Conservation (phyloP, 2,888 invertebrate species). For the Cerastoderma edule region DNA sequence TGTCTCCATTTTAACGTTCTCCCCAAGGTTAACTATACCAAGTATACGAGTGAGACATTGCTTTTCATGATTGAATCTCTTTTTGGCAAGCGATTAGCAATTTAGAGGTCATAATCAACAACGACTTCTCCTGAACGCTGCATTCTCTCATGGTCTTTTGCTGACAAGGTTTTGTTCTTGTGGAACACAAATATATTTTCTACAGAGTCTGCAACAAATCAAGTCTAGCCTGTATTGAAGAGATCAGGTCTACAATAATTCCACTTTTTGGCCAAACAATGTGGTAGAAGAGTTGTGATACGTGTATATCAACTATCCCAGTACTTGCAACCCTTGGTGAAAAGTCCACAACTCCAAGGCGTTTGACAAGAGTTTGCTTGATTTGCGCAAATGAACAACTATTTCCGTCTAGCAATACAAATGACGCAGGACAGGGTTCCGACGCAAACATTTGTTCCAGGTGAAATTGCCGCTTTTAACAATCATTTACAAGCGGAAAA, state of each 20-base stretch:
- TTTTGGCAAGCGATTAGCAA: conserved; percentile 35
- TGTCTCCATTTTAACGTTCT: no score
- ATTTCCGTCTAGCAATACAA: background rate
- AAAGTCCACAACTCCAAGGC: background rate
- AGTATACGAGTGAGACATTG: no score
- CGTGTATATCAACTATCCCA: conserved; percentile 32
- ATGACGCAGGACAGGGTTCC: background rate
- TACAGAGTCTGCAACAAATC: background rate
- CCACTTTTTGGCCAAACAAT: conserved; percentile 26
- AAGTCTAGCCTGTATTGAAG: background rate
- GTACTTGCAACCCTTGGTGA: conserved; percentile 16
- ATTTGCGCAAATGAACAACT: background rate
- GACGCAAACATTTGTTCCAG: conserved; percentile 14
- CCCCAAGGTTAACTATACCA: no score
- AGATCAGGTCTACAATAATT: conserved; percentile 24
- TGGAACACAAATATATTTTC: conserved; percentile 42
- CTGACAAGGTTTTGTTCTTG: conserved; percentile 35
- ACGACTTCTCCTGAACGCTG: conserved; percentile 28
- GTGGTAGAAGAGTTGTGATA: conserved; percentile 29
- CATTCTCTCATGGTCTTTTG: conserved; percentile 42
- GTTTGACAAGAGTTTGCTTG: background rate
- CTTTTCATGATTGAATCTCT: conserved; percentile 31
- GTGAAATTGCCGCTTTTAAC: conserved; percentile 22
- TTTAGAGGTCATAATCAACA: conserved; percentile 21
- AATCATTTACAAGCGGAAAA: conserved; percentile 30